A percentile compares a stretch with the other conserved stretches of the same genome.
Conservation (phyloP, 2,888 invertebrate species). For the Cacoxenus indagator region DNA sequence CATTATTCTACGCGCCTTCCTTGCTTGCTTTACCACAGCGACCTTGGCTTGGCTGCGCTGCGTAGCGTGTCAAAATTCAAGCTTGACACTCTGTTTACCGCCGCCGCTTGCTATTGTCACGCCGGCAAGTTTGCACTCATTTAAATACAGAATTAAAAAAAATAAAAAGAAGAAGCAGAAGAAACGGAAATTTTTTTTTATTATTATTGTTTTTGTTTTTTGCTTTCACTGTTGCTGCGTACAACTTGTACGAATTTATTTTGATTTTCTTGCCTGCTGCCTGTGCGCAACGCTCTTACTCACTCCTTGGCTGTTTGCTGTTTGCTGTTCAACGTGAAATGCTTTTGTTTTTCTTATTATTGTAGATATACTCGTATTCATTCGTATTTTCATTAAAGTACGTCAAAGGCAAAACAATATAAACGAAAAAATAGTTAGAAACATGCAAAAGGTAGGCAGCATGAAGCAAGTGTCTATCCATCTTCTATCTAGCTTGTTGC, state of each 20-base stretch:
- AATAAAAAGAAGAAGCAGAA: no score
- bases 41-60: no score
- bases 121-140: background rate
- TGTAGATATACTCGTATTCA: no score
- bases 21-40: no score
- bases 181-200: background rate
- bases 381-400: background rate
- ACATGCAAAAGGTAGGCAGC: background rate
- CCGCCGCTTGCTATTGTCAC: no score
- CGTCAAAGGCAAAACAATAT: background rate
- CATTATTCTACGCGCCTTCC: no score
- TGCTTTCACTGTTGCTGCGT: background rate
- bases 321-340: background rate
- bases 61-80: no score
- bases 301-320: background rate
- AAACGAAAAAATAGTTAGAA: background rate
- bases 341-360: no score
- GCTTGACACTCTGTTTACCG: no score
- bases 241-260: background rate
- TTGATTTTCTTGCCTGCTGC: background rate
- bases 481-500: slow-evolving; percentile 59
- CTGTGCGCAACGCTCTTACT: background rate
- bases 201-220: background rate
- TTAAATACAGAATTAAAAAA: background rate
- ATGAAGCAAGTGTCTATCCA: slow-evolving; percentile 39